Evolutionary conservation across 2,797 vertebrate genomes (phyloP).

Genomic region (Cossypha niveicapilla): DNA sequence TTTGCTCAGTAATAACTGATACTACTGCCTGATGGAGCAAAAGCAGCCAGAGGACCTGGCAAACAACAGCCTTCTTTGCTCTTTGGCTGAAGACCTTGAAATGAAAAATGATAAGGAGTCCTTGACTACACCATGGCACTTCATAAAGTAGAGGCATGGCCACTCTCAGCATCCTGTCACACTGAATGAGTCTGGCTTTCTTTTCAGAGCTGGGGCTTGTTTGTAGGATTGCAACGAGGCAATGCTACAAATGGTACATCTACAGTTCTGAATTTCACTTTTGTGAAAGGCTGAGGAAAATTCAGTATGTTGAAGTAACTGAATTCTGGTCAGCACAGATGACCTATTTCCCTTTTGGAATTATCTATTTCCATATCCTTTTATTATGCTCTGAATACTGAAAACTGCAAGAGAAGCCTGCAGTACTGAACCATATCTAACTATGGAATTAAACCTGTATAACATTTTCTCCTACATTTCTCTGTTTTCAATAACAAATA

Average conservation of each 20-base stretch:
- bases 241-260: neutral
- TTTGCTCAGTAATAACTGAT: neutral
- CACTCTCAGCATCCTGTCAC: neutral
- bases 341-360: neutral
- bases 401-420: constrained; percentile 35
- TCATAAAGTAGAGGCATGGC: neutral
- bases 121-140: neutral
- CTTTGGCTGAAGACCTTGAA: constrained; percentile 32
- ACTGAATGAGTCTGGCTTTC: neutral
- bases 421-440: constrained; percentile 50
- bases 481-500: constrained; percentile 70
- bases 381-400: constrained; percentile 68
- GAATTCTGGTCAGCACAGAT: neutral
- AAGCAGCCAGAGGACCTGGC: neutral
- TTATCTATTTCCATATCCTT: constrained; percentile 66
- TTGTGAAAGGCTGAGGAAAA: neutral
- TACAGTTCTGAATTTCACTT: neutral
- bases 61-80: neutral
- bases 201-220: neutral
- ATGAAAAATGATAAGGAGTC: constrained; percentile 10
- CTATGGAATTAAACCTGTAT: constrained; percentile 49
- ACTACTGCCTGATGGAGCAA: neutral
- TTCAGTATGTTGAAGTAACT: neutral
- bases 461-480: constrained; percentile 41
- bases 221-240: neutral